Evolutionary conservation across 2,113 vertebrate genomes (phyloP).

Genomic region (Camarhynchus parvulus): DNA sequence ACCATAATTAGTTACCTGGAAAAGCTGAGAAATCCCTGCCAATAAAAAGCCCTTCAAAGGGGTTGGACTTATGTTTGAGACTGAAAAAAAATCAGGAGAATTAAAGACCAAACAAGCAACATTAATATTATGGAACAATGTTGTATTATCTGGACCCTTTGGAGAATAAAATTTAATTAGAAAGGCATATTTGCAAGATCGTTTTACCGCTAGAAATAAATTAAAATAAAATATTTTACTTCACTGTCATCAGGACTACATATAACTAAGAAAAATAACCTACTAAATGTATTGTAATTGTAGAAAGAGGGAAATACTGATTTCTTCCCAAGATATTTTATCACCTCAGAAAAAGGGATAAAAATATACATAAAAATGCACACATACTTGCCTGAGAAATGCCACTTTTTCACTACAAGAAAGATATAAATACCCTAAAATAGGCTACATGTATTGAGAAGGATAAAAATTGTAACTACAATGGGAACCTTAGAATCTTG

Average conservation of each 20-base stretch:
- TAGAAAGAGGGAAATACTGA: neutral
- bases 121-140: neutral
- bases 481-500: neutral
- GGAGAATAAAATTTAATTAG: neutral
- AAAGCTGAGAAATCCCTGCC: neutral
- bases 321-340: neutral
- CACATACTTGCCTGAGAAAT: neutral
- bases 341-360: neutral
- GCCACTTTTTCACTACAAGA: neutral
- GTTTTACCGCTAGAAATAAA: neutral
- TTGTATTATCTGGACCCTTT: accelerated
- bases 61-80: accelerated
- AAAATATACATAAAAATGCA: neutral
- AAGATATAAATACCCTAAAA: neutral
- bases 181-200: neutral
- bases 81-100: neutral
- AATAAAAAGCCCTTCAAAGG: neutral
- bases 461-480: neutral
- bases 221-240: neutral
- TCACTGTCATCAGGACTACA: neutral
- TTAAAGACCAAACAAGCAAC: neutral
- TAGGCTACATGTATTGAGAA: neutral
- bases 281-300: neutral
- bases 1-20: neutral
- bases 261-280: neutral